These are phyloP conservation scores for Thereva unica DNA, from an alignment of 2,888 invertebrate genomes.

Conservation along the genomic window DNA sequence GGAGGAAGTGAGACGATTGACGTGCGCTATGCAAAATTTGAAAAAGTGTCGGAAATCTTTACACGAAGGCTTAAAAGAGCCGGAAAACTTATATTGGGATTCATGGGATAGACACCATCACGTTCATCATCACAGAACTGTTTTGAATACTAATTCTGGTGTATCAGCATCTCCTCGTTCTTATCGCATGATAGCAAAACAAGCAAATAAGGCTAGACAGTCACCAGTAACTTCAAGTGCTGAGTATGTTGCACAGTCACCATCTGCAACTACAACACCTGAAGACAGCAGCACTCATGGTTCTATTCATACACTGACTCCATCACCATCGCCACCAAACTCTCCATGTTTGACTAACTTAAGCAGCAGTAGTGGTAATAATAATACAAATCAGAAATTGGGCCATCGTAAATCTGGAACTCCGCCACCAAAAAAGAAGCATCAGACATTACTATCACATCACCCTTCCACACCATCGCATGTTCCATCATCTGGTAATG, in stretches of 20 bases:
- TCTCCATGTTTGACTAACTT: conserved; percentile 49
- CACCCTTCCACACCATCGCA: conserved; percentile 50
- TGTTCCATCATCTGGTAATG: conserved; percentile 35
- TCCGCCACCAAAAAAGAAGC: conserved; percentile 78
- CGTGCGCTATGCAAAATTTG: conserved; percentile 83
- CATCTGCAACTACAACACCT: conserved; percentile 43
- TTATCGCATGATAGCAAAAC: conserved; percentile 47
- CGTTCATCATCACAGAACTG: conserved; percentile 59
- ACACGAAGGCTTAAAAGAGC: conserved; percentile 45
- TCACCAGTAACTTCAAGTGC: conserved; percentile 39
- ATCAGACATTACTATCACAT: conserved; percentile 64
- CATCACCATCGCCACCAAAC: conserved; percentile 58
- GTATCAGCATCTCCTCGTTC: conserved; percentile 52
- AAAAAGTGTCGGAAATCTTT: conserved; percentile 66
- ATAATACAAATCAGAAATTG: conserved; percentile 51
- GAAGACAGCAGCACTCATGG: conserved; percentile 47
- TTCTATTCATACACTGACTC: conserved; percentile 51
- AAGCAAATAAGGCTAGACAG: conserved; percentile 41
- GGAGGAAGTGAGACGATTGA: conserved; percentile 81
- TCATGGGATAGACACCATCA: conserved; percentile 81
- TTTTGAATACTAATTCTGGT: conserved; percentile 51
- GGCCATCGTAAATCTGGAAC: conserved; percentile 58
- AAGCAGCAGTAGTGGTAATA: conserved; percentile 29
- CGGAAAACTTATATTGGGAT: conserved; percentile 80
- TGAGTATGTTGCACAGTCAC: conserved; percentile 44